Evolutionary conservation across 2,888 invertebrate genomes (phyloP).

Genomic region (Notodonta ziczac): DNA sequence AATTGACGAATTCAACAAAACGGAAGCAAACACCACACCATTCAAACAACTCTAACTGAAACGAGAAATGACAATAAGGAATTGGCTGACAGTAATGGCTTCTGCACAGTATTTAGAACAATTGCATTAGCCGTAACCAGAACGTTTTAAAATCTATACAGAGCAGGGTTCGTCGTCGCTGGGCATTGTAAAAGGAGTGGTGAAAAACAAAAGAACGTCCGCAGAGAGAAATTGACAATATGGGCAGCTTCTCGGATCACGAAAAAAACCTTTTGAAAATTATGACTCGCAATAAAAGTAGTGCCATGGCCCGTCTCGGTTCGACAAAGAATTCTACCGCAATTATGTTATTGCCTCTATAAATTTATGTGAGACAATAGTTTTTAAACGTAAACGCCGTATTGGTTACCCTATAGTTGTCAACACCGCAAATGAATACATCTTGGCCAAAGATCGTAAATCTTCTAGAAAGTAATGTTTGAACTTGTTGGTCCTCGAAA

Average conservation of each 20-base stretch:
- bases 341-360: conserved; percentile 71
- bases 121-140: conserved; percentile 60
- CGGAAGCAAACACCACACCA: conserved; percentile 60
- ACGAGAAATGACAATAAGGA: conserved; percentile 51
- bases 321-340: conserved; percentile 70
- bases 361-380: conserved; percentile 65
- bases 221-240: conserved; percentile 59
- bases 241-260: conserved; percentile 52
- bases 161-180: conserved; percentile 18
- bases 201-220: conserved; percentile 52
- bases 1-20: conserved; percentile 49
- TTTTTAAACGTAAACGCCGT: conserved; percentile 49
- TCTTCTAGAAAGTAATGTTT: conserved; percentile 46
- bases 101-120: conserved; percentile 56
- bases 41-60: conserved; percentile 59
- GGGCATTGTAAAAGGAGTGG: conserved; percentile 38
- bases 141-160: conserved; percentile 60
- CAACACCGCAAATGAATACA: conserved; percentile 68
- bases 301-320: conserved; percentile 44
- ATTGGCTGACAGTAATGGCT: conserved; percentile 59
- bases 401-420: conserved; percentile 62
- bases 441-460: conserved; percentile 52
- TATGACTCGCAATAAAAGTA: conserved; percentile 64
- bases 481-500: conserved; percentile 38
- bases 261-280: conserved; percentile 58